Base-by-base conservation (phyloP, 2,113 vertebrate species). In the Pavo muticus region DNA sequence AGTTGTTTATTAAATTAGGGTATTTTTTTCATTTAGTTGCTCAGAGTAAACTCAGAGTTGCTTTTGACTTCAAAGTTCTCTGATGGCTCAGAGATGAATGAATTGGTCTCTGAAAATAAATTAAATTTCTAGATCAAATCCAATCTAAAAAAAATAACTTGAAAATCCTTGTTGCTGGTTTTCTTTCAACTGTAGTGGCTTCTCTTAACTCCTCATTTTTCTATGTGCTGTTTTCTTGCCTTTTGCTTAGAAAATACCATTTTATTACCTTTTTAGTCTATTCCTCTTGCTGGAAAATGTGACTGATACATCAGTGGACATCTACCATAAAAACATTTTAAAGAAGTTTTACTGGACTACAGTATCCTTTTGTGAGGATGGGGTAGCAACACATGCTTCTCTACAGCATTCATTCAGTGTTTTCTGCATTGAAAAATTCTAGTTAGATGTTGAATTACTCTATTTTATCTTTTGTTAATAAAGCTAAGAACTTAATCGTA, bases 21-120 rank as follows among this genome's bases (percentile, higher is more conserved):
- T 87, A 73, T 76, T 86, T 92, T 92, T 91, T 72, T 94, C 64
- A 83, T 91, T 91, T 96, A 96, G 44, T 39, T 63, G 35, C 60
- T 63, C 15, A 39, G 59, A 73, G 93, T 91, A 94, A 90, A 65
- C 37, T 90, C 61, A 71, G 76, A 61, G 48, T 37, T 48, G 60
- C 54, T 90, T 88, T 94, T 93, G 72, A 77, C 16, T 18, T 90
- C 37, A 12, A 60, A 91, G 9, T 86, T 94, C 71, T 42, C 86
- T 91, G 71, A 72, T 84, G 60, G 11, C 56, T 95, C 61, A 59
- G 65, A 91, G 65, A 92, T 92, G 80, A 87, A 81, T 92, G 87
- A 71, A 61, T 91, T 10, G 9, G 37, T 87, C 52, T 74, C 72
- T 91, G 69, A 63, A 32, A 83, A 82, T 82, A 83, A 73, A 24